Percentiles rank a stretch among this genome's conserved stretches.
phyloP scores from a whole-genome alignment of 2,797 vertebrate species.

The Geotrypetes seraphini region DNA sequence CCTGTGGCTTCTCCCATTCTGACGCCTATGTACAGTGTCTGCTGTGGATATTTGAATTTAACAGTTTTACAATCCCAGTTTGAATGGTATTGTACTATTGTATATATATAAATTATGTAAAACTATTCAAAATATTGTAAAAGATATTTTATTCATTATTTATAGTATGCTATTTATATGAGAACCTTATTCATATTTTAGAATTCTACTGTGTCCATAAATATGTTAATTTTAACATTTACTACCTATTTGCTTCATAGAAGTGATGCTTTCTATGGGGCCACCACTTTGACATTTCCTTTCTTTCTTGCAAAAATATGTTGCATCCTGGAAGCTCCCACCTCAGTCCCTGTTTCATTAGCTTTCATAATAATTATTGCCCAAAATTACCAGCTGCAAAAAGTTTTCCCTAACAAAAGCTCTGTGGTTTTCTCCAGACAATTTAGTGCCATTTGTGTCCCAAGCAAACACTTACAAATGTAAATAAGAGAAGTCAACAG shows the following conservation, averaged over 20 bases:
- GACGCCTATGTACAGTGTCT: too few relatives aligned
- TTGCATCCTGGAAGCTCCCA: constrained; percentile 33
- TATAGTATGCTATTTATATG: constrained; percentile 26
- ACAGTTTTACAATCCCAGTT: too few relatives aligned
- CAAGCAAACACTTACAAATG: constrained; percentile 47
- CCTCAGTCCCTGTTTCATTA: constrained; percentile 42
- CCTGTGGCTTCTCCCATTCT: too few relatives aligned
- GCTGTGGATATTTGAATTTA: too few relatives aligned
- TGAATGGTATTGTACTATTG: too few relatives aligned
- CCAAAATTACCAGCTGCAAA: constrained; percentile 54
- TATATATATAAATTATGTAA: too few relatives aligned
- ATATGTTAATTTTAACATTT: constrained; percentile 93
- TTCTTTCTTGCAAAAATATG: constrained; percentile 41
- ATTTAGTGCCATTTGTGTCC: constrained; percentile 45
- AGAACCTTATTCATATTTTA: constrained; percentile 38
- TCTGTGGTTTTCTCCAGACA: constrained; percentile 46
- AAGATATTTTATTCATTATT: constrained; percentile 12
- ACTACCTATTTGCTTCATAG: constrained; percentile 49
- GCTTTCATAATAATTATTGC: constrained; percentile 66
- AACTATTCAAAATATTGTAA: constrained; percentile 15
- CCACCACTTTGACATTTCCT: constrained; percentile 40
- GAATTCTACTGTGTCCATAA: constrained; percentile 69
- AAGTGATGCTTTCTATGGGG: constrained; percentile 48
- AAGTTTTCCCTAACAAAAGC: constrained; percentile 59
- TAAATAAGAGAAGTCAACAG: constrained; percentile 46